A percentile compares a stretch with the other conserved stretches of the same genome.
phyloP scores from a whole-genome alignment of 1,140 invertebrate species.

The Pseudachorutes palmiensis region DNA sequence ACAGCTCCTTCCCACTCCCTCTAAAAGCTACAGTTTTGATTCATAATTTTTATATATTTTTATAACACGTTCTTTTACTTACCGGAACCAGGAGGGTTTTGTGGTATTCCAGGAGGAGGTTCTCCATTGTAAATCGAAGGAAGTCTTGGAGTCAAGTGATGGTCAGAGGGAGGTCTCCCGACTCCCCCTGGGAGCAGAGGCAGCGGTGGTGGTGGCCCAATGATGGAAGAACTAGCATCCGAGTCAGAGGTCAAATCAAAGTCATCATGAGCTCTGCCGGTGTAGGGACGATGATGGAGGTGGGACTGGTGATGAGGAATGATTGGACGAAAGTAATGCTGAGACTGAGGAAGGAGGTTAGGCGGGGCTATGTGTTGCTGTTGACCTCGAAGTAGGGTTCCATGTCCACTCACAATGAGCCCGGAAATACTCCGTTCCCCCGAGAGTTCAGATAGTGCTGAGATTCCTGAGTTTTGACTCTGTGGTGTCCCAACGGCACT shows the following conservation, averaged over 20 bases:
- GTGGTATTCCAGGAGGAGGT: neutral
- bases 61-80: neutral
- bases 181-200: neutral
- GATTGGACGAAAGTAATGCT: conserved; percentile 33
- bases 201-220: conserved; percentile 17
- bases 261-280: conserved; percentile 15
- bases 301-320: conserved; percentile 20
- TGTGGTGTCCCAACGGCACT: neutral
- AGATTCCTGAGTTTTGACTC: neutral
- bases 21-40: neutral
- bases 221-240: conserved; percentile 28
- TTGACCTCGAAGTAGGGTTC: neutral
- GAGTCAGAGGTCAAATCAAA: conserved; percentile 28
- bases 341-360: conserved; percentile 17
- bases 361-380: conserved; percentile 14
- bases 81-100: conserved; percentile 1
- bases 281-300: conserved; percentile 22
- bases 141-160: neutral
- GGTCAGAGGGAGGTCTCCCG: conserved; percentile 2
- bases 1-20: neutral
- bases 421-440: neutral
- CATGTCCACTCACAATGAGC: conserved; percentile 6
- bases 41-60: neutral
- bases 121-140: conserved; percentile 4
- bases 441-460: neutral